Conservation (phyloP, 2,888 invertebrate species). For the Pegoplata infirma region DNA sequence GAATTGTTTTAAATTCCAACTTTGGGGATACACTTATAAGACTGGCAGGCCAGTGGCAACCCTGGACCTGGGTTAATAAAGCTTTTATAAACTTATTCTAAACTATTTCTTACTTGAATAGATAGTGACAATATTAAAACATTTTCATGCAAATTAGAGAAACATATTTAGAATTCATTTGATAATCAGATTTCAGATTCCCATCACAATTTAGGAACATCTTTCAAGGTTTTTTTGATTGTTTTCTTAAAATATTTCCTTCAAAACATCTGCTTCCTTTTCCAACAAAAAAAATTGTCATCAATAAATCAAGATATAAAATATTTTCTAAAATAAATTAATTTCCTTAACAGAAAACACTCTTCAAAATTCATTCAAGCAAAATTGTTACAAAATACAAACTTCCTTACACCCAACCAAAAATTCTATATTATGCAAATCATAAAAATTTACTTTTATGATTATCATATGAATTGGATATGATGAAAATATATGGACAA, state of each 20-base stretch:
- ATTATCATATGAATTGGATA: slow-evolving; percentile 57
- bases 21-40: too few species aligned
- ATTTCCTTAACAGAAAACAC: slow-evolving; percentile 37
- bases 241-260: background rate
- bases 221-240: background rate
- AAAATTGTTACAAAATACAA: slow-evolving; percentile 46
- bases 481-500: slow-evolving; percentile 59
- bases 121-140: background rate
- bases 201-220: background rate
- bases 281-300: slow-evolving; percentile 60
- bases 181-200: background rate
- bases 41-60: too few species aligned
- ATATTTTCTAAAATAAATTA: slow-evolving; percentile 35
- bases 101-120: too few species aligned
- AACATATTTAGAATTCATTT: background rate
- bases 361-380: slow-evolving; percentile 54
- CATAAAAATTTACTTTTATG: slow-evolving; percentile 28
- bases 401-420: slow-evolving; percentile 24
- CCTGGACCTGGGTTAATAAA: too few species aligned
- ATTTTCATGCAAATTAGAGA: background rate
- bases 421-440: slow-evolving; percentile 57
- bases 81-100: too few species aligned
- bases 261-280: slow-evolving; percentile 51
- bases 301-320: slow-evolving; percentile 62
- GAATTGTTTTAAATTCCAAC: too few species aligned